A percentile compares a stretch with the other conserved stretches of the same genome.
phyloP scores from a whole-genome alignment of 1,140 invertebrate species.

The Bombus confusus region DNA sequence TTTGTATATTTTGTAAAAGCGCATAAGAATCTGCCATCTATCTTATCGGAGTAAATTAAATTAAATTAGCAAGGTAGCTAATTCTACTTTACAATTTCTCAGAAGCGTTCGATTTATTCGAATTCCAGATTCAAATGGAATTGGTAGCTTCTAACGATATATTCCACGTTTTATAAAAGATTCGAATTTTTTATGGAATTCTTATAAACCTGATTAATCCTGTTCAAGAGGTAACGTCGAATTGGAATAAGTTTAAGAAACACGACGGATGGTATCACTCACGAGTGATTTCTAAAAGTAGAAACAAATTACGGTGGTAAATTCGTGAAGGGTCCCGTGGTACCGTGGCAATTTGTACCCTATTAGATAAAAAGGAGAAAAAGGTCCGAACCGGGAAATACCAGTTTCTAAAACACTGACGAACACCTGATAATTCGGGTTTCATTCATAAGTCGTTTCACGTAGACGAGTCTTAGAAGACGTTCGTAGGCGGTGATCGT shows the following conservation, averaged over 20 bases:
- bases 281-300: neutral
- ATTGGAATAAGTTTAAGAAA: neutral
- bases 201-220: no score
- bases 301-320: neutral
- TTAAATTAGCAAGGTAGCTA: no score
- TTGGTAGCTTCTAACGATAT: no score
- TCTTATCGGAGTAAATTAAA: no score
- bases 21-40: accelerated
- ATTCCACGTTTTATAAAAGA: no score
- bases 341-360: conserved; percentile 15
- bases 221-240: neutral
- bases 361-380: neutral
- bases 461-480: neutral
- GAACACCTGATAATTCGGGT: neutral
- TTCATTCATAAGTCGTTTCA: conserved; percentile 33
- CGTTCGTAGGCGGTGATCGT: neutral
- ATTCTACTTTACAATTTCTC: no score
- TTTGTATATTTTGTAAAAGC: no score
- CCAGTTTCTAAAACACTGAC: conserved; percentile 21
- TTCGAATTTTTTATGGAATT: no score
- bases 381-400: conserved; percentile 8
- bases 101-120: no score
- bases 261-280: neutral
- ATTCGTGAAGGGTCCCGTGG: neutral
- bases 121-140: no score